These are phyloP conservation scores for Dione juno DNA, from an alignment of 2,888 invertebrate species.

Conservation along the genomic window DNA sequence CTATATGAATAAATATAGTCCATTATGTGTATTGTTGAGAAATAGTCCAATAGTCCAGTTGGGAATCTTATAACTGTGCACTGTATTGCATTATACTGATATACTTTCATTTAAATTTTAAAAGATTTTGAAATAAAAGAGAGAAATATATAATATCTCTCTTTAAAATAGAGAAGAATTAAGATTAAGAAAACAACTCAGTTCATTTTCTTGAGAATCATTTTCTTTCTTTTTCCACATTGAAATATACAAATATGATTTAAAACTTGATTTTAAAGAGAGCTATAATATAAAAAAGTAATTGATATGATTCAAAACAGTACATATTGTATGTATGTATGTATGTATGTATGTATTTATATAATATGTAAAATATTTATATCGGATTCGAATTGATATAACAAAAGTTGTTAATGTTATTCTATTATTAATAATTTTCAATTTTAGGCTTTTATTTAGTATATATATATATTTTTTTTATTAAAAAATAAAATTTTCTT, in stretches of 20 bases:
- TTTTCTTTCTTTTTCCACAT: background rate
- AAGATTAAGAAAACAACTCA: background rate
- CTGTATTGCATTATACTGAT: background rate
- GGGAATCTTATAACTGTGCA: background rate
- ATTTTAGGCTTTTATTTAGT: too few relatives aligned
- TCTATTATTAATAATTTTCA: background rate
- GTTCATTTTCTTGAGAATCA: too few relatives aligned
- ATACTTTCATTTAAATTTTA: too few relatives aligned
- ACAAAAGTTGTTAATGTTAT: background rate
- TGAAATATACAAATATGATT: background rate
- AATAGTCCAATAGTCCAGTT: background rate
- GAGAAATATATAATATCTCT: conserved; percentile 4
- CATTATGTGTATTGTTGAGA: background rate
- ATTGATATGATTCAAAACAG: background rate
- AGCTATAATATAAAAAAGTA: background rate
- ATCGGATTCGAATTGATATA: background rate
- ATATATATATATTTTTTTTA: too few relatives aligned
- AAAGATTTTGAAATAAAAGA: background rate
- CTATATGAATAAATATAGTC: background rate
- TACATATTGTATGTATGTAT: conserved; percentile 18
- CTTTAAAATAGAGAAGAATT: background rate
- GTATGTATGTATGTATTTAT: too few relatives aligned
- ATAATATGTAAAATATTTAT: background rate
- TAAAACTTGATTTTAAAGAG: conserved; percentile 5
- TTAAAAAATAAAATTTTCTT: background rate